Evolutionary conservation across 2,113 vertebrate species (phyloP).

Genomic region (Dicaeum eximium): DNA sequence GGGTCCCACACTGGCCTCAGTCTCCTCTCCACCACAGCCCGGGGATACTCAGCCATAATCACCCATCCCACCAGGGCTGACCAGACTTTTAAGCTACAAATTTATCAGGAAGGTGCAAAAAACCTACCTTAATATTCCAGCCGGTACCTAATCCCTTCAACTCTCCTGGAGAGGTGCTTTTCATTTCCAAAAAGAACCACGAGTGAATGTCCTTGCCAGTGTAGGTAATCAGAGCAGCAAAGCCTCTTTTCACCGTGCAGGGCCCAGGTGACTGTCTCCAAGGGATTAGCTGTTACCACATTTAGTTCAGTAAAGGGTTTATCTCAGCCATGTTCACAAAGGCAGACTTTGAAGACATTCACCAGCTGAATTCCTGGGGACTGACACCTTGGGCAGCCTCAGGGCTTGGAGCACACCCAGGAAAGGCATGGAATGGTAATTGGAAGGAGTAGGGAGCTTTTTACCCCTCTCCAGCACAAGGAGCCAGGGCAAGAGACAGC

Average conservation of each 20-base stretch:
- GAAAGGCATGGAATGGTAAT: not conserved
- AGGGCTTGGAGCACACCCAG: rapidly evolving
- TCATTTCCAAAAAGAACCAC: slow-evolving; percentile 19
- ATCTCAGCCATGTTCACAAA: slow-evolving; percentile 29
- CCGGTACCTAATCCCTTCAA: not conserved
- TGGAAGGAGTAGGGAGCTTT: not conserved
- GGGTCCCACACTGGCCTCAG: rapidly evolving
- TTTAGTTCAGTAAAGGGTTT: slow-evolving; percentile 72
- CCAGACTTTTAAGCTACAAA: not conserved
- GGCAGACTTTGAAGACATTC: not conserved
- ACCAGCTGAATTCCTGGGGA: not conserved
- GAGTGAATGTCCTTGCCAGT: slow-evolving; percentile 1
- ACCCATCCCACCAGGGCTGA: not conserved
- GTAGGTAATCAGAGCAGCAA: slow-evolving; percentile 48
- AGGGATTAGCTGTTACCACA: slow-evolving; percentile 66
- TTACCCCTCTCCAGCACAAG: not conserved
- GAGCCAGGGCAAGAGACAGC: not conserved
- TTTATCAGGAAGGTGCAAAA: not conserved
- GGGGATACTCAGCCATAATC: not conserved
- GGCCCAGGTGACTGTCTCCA: slow-evolving; percentile 59
- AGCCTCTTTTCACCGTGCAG: slow-evolving; percentile 47
- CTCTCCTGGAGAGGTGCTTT: not conserved
- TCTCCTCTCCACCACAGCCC: not conserved
- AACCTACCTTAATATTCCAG: slow-evolving; percentile 18
- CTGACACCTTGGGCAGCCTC: not conserved